Percentiles rank a stretch among this genome's conserved stretches.
Evolutionary conservation across 2,113 vertebrate species (phyloP).

Genomic region (Calonectris borealis): DNA sequence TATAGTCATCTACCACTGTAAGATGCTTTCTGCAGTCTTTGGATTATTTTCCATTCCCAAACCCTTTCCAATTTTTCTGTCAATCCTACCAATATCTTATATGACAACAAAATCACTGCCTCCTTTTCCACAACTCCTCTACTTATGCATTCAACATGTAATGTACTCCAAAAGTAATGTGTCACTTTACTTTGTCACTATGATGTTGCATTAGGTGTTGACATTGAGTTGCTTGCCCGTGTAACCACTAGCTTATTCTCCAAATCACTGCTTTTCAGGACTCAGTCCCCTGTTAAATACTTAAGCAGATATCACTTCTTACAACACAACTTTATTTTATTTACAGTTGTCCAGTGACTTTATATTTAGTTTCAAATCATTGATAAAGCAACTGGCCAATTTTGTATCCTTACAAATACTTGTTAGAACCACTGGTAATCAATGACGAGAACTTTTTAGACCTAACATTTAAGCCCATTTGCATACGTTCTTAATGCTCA

Average conservation of each 20-base stretch:
- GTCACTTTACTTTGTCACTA: not conserved
- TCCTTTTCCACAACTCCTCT: not conserved
- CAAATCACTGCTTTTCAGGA: not conserved
- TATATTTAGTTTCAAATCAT: not conserved
- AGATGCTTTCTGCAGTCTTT: not conserved
- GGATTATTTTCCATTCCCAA: not conserved
- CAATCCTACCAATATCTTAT: not conserved
- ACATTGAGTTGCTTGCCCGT: not conserved
- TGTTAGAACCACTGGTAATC: not conserved
- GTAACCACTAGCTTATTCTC: not conserved
- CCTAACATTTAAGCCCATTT: not conserved
- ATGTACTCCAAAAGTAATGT: not conserved
- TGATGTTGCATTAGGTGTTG: not conserved
- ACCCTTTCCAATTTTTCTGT: not conserved
- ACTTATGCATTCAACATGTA: not conserved
- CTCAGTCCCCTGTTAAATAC: not conserved
- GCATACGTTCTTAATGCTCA: accelerated
- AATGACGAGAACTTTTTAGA: not conserved
- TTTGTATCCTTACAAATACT: not conserved
- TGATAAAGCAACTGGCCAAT: not conserved
- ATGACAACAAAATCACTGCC: not conserved
- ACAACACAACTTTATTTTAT: not conserved
- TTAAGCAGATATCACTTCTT: not conserved
- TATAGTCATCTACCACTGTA: not conserved
- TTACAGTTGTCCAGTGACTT: not conserved